Evolutionary conservation across 2,888 invertebrate genomes (phyloP).

Genomic region (Erannis defoliaria): DNA sequence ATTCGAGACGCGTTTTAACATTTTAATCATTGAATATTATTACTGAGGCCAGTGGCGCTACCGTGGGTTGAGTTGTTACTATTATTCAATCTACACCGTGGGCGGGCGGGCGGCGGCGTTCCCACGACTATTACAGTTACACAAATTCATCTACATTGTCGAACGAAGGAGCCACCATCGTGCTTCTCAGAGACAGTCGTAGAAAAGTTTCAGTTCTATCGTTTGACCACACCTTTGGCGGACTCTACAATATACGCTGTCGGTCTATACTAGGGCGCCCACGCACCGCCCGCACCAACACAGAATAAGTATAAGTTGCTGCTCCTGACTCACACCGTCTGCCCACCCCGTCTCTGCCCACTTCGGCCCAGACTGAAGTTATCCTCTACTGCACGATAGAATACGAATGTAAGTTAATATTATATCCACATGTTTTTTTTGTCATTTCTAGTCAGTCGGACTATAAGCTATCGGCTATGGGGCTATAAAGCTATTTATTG

Average conservation of each 20-base stretch:
- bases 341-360: constrained; percentile 38
- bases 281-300: constrained; percentile 47
- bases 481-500: no score
- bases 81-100: constrained; percentile 25
- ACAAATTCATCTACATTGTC: neutral
- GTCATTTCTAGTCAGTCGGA: no score
- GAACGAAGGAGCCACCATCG: neutral
- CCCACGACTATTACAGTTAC: constrained; percentile 77
- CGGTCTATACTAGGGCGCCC: constrained; percentile 47
- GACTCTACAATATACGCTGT: neutral
- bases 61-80: constrained; percentile 35
- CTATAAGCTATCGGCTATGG: no score
- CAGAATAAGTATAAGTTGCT: neutral
- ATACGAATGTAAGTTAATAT: neutral
- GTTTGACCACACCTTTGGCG: neutral
- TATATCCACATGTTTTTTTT: no score
- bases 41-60: constrained; percentile 40
- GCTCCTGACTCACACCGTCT: constrained; percentile 54
- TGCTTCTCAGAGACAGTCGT: neutral
- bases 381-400: neutral
- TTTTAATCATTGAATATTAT: constrained; percentile 25
- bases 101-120: constrained; percentile 58
- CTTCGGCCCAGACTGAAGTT: constrained; percentile 23
- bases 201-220: neutral
- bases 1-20: constrained; percentile 18